Conservation (phyloP, 2,113 vertebrate genomes). For the Malurus cyaneus region DNA sequence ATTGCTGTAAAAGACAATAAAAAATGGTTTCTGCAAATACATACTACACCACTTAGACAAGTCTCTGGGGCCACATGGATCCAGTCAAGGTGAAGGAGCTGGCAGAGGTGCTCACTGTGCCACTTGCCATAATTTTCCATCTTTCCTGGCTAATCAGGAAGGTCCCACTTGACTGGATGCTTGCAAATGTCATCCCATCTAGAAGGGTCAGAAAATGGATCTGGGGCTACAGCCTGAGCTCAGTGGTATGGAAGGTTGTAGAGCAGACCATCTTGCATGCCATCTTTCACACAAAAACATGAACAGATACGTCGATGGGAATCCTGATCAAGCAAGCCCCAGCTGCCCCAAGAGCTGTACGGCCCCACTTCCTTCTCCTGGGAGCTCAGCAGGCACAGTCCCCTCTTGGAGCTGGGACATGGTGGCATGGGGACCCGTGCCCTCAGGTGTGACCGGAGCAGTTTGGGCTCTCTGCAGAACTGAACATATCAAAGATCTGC, state of each 20-base stretch:
- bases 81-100: background rate
- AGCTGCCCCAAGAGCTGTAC: background rate
- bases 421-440: fast-evolving
- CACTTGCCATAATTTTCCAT: background rate
- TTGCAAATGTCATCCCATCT: background rate
- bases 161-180: background rate
- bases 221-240: background rate
- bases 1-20: background rate
- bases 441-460: fast-evolving
- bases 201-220: background rate
- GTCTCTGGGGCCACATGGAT: background rate
- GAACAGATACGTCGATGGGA: background rate
- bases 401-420: background rate
- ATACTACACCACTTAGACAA: background rate
- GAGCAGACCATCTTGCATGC: background rate
- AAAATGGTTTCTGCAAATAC: background rate
- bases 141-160: background rate
- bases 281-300: background rate
- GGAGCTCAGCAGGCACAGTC: background rate
- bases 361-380: fast-evolving
- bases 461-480: background rate
- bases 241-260: background rate
- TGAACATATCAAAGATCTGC: background rate
- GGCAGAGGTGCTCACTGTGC: background rate
- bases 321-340: too few relatives aligned